These are phyloP conservation scores for Erinaceus europaeus DNA, from an alignment of 2,113 vertebrate species.

Conservation along the genomic window DNA sequence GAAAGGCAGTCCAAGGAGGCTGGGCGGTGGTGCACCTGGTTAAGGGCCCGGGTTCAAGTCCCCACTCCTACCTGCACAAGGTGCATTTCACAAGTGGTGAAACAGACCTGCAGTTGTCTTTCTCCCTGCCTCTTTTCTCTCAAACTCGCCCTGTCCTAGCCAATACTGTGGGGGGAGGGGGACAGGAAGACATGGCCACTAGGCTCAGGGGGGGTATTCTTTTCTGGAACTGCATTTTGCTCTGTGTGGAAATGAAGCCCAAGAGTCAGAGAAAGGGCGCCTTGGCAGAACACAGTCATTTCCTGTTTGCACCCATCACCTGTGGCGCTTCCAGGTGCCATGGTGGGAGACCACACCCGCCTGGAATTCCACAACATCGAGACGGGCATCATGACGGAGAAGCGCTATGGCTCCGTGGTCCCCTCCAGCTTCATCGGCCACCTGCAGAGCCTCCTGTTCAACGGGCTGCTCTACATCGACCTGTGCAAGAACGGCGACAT, in stretches of 20 bases:
- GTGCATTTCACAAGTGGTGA: too few species aligned
- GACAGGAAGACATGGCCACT: too few species aligned
- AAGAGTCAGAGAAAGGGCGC: not conserved
- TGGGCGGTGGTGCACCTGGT: too few species aligned
- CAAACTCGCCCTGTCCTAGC: too few species aligned
- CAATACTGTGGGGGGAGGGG: too few species aligned
- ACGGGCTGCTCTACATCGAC: slow-evolving; percentile 97
- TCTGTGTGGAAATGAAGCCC: not conserved
- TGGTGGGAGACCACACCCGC: slow-evolving; percentile 99
- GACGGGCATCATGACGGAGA: slow-evolving; percentile 98
- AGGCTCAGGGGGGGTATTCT: too few species aligned
- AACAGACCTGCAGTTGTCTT: too few species aligned
- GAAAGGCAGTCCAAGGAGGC: too few species aligned
- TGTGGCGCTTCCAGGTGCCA: slow-evolving; percentile 87
- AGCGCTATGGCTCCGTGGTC: slow-evolving; percentile 93
- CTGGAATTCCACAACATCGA: slow-evolving; percentile 99
- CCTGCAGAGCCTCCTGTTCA: slow-evolving; percentile 97
- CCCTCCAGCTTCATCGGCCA: slow-evolving; percentile 99
- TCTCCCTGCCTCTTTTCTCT: not conserved
- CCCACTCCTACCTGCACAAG: too few species aligned
- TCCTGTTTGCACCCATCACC: not conserved
- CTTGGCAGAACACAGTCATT: not conserved
- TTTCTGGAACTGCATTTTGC: not conserved
- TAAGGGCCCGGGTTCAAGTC: too few species aligned
- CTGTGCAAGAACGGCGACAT: slow-evolving; percentile 99